Conservation (phyloP, 2,797 vertebrate species). For the Chelonia mydas region DNA sequence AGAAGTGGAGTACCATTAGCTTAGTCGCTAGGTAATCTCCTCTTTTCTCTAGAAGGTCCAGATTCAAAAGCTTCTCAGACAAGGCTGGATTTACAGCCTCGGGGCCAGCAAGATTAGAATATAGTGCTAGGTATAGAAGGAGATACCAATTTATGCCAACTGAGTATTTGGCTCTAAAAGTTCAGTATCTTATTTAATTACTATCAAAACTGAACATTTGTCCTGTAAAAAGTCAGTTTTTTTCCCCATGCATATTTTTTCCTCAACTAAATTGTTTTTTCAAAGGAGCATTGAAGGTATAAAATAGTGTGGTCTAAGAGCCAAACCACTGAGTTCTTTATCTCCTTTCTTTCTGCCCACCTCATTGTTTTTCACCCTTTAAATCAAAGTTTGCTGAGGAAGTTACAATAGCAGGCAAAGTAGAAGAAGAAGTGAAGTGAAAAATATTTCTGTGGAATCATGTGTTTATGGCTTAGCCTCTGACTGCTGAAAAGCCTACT, state of each 20-base stretch:
- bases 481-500: constrained; percentile 34
- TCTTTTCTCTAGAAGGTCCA: not conserved
- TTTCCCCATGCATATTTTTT: not conserved
- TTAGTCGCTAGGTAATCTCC: not conserved
- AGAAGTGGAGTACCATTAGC: not conserved
- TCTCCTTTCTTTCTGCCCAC: not conserved
- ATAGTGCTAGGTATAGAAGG: not conserved
- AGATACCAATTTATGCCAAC: not conserved
- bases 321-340: not conserved
- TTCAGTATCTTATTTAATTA: not conserved
- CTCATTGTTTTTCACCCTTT: not conserved
- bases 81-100: not conserved
- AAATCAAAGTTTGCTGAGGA: not conserved
- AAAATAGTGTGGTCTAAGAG: not conserved
- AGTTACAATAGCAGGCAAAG: not conserved
- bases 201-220: not conserved
- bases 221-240: not conserved
- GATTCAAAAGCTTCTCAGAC: not conserved
- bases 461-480: not conserved
- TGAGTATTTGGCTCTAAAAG: not conserved
- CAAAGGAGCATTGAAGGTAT: not conserved
- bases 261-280: not conserved
- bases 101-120: not conserved
- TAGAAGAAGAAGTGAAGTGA: not conserved
- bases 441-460: not conserved